Conservation (phyloP, 2,888 invertebrate genomes). For the Teinopalpus imperialis region DNA sequence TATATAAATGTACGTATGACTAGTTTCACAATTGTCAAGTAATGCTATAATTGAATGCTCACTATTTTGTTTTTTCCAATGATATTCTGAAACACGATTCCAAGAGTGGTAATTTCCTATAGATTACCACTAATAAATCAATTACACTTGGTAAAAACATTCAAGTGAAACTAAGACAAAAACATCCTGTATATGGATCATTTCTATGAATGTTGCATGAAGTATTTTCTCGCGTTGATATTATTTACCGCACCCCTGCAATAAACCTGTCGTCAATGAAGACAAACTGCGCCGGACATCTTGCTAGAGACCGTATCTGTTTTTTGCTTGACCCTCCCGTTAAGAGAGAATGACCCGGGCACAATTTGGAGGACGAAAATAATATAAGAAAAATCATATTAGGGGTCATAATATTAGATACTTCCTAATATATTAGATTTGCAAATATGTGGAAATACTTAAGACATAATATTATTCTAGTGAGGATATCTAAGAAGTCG, state of each 20-base stretch:
- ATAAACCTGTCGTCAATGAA: slow-evolving; percentile 72
- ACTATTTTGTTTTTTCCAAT: too few relatives aligned
- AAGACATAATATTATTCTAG: too few relatives aligned
- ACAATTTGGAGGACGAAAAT: slow-evolving; percentile 11
- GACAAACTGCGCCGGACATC: slow-evolving; percentile 50
- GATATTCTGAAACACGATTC: too few relatives aligned
- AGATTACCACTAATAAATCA: too few relatives aligned
- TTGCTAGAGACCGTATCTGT: slow-evolving; percentile 33
- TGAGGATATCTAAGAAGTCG: too few relatives aligned
- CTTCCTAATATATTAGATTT: not conserved
- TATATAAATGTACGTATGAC: too few relatives aligned
- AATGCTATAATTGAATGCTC: too few relatives aligned
- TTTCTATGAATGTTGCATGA: slow-evolving; percentile 76
- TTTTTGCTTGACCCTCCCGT: slow-evolving; percentile 70
- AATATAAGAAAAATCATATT: slow-evolving; percentile 16
- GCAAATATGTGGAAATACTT: too few relatives aligned
- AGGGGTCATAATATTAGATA: slow-evolving; percentile 1
- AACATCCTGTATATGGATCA: slow-evolving; percentile 47
- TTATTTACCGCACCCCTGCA: slow-evolving; percentile 72
- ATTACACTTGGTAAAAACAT: too few relatives aligned
- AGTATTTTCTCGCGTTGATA: slow-evolving; percentile 65
- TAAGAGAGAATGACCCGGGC: slow-evolving; percentile 13
- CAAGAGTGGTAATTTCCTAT: too few relatives aligned
- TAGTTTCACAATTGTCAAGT: too few relatives aligned
- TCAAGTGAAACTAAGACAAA: too few relatives aligned